Conservation (phyloP, 2,888 invertebrate genomes). For the Bibio marci region DNA sequence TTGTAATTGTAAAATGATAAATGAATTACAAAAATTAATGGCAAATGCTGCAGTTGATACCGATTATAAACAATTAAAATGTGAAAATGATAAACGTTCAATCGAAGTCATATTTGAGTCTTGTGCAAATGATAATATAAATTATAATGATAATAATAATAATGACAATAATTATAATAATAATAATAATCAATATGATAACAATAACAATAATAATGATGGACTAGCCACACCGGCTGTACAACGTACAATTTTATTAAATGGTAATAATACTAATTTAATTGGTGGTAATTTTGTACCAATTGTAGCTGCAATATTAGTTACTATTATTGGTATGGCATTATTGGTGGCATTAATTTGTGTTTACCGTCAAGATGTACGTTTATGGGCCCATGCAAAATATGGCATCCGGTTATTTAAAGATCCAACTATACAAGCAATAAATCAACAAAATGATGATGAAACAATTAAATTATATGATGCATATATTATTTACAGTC, state of each 20-base stretch:
- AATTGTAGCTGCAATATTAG: conserved; percentile 53
- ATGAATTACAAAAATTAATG: conserved; percentile 51
- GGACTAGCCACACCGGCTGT: conserved; percentile 38
- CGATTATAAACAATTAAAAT: conserved; percentile 31
- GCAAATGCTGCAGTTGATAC: conserved; percentile 41
- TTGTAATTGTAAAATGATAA: conserved; percentile 59
- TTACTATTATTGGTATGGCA: conserved; percentile 52
- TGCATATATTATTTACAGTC: conserved; percentile 75
- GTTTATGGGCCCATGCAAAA: conserved; percentile 63
- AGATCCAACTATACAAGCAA: conserved; percentile 13
- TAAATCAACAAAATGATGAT: conserved; percentile 2
- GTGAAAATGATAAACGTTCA: conserved; percentile 25
- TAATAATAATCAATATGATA: neutral
- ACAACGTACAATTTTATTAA: conserved; percentile 19
- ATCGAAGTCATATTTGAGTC: conserved; percentile 5
- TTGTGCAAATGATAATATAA: neutral
- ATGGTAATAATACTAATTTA: conserved; percentile 19
- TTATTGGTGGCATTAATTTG: conserved; percentile 54
- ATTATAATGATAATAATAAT: neutral
- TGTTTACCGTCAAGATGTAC: conserved; percentile 60
- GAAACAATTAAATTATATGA: conserved; percentile 56
- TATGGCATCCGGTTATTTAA: conserved; percentile 64
- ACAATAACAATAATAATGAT: no score
- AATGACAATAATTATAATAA: neutral
- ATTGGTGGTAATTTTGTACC: conserved; percentile 49